Percentiles rank a stretch among this genome's conserved stretches.
Evolutionary conservation across 2,797 vertebrate species (phyloP).

Genomic region (Catamblyrhynchus diadema): DNA sequence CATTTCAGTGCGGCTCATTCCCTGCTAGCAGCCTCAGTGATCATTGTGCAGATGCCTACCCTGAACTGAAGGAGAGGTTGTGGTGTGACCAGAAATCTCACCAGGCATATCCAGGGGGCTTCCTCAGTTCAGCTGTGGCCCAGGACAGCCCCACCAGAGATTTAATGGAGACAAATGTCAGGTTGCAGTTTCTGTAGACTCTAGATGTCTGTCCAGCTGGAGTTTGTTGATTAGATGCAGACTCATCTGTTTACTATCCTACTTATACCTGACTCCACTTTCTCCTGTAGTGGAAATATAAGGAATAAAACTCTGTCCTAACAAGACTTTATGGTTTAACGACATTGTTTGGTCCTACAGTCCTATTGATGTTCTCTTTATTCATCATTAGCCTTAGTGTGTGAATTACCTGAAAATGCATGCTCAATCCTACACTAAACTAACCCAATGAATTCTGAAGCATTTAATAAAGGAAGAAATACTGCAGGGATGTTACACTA

Average conservation of each 20-base stretch:
- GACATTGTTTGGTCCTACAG: neutral
- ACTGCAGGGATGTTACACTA: neutral
- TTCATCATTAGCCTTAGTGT: neutral
- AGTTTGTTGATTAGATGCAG: neutral
- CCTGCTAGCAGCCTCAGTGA: neutral
- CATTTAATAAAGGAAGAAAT: neutral
- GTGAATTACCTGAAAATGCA: neutral
- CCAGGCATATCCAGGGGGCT: neutral
- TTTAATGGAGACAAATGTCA: neutral
- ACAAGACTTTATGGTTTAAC: neutral
- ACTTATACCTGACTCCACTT: neutral
- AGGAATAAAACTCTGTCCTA: neutral
- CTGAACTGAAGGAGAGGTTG: neutral
- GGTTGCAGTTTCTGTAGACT: neutral
- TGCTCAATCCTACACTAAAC: neutral
- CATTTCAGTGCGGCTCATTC: neutral
- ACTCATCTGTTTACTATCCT: neutral
- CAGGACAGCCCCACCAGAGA: neutral
- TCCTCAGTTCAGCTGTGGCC: neutral
- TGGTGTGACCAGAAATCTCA: neutral
- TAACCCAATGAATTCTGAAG: neutral
- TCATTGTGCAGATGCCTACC: neutral
- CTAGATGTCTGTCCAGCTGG: neutral
- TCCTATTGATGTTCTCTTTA: neutral
- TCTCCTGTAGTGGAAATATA: neutral